A percentile compares a stretch with the other conserved stretches of the same genome.
These are phyloP conservation scores for Coilia nasus DNA, from an alignment of 2,797 vertebrate species.

Conservation along the genomic window DNA sequence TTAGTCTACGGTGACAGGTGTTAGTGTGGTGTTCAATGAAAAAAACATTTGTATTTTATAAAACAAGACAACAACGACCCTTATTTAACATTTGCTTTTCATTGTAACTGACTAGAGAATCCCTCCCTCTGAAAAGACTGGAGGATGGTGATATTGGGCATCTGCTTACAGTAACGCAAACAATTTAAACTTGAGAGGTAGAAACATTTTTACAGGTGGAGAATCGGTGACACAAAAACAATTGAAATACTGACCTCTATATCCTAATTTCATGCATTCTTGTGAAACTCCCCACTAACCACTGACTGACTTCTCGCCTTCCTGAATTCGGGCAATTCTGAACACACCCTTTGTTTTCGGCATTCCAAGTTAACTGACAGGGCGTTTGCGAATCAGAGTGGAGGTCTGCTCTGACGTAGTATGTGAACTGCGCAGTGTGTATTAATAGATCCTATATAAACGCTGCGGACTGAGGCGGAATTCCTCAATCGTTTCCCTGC, in stretches of 20 bases:
- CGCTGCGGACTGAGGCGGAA: conserved; percentile 12
- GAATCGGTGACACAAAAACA: not conserved
- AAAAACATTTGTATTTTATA: too few species aligned
- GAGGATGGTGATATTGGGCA: not conserved
- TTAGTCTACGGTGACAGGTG: too few species aligned
- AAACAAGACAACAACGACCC: not conserved
- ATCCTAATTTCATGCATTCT: conserved; percentile 10
- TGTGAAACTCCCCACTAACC: conserved; percentile 18
- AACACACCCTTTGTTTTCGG: conserved; percentile 25
- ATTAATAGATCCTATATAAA: conserved; percentile 26
- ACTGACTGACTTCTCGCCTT: conserved; percentile 17
- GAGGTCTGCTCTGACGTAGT: conserved; percentile 13
- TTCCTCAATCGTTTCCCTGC: conserved; percentile 26
- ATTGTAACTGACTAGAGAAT: not conserved
- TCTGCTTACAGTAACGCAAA: not conserved
- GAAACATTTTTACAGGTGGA: not conserved
- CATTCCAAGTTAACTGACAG: conserved; percentile 24
- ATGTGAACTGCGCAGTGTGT: conserved; percentile 10
- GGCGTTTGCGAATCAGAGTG: not conserved
- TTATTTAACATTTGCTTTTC: not conserved
- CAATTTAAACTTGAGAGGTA: not conserved
- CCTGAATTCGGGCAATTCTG: not conserved
- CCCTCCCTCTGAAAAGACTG: not conserved
- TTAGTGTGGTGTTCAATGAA: too few species aligned
- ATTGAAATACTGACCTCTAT: conserved; percentile 2